Evolutionary conservation across 2,888 invertebrate species (phyloP).

Genomic region (Agrochola lota): DNA sequence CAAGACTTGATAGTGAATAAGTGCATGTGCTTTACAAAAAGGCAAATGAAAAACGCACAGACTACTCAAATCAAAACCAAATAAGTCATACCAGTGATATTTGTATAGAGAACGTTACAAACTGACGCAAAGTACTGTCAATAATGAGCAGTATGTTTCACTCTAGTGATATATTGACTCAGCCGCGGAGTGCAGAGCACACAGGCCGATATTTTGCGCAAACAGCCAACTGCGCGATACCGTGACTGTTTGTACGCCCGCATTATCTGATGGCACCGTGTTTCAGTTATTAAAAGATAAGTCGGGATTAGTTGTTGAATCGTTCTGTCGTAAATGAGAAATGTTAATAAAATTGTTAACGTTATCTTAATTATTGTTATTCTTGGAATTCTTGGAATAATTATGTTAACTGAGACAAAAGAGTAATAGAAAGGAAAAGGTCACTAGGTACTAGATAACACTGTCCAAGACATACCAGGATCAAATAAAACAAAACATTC

Average conservation of each 20-base stretch:
- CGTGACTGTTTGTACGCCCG: conserved; percentile 20
- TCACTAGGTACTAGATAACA: no score
- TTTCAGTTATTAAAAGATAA: conserved; percentile 46
- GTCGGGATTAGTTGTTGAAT: conserved; percentile 13
- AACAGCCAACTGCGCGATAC: conserved; percentile 25
- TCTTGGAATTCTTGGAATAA: no score
- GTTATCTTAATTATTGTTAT: not conserved
- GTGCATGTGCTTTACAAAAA: not conserved
- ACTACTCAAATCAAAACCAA: conserved; percentile 1
- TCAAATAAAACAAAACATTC: not conserved
- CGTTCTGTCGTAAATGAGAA: conserved; percentile 19
- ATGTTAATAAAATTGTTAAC: conserved; percentile 13
- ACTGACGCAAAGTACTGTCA: conserved; percentile 34
- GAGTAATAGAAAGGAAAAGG: not conserved
- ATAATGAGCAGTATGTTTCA: conserved; percentile 53
- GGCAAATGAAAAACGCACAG: not conserved
- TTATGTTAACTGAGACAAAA: not conserved
- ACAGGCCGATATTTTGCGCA: conserved; percentile 55
- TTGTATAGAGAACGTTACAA: conserved; percentile 5
- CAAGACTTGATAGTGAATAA: not conserved
- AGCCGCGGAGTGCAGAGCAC: conserved; percentile 51
- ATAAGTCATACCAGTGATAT: conserved; percentile 12
- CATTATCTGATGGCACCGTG: conserved; percentile 15
- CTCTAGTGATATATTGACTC: conserved; percentile 37
- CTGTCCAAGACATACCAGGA: no score